phyloP scores from a whole-genome alignment of 2,797 vertebrate species.

The Buceros bicornis region DNA sequence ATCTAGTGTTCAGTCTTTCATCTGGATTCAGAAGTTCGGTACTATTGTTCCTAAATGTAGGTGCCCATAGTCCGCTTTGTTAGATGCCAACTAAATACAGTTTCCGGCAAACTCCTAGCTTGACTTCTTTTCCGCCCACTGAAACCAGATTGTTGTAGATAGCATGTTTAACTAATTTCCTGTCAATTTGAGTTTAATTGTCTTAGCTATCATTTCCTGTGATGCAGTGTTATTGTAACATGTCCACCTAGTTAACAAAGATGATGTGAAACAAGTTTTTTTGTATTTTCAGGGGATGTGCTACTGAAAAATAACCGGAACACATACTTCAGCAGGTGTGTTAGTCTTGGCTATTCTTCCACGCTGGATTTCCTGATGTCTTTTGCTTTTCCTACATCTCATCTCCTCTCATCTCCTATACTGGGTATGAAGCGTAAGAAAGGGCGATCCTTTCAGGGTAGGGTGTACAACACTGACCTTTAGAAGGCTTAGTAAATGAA shows the following conservation, averaged over 20 bases:
- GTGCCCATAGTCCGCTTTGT: background rate
- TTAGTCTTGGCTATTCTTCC: constrained; percentile 75
- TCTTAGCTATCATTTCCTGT: constrained; percentile 14
- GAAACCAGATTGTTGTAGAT: background rate
- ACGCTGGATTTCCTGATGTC: constrained; percentile 61
- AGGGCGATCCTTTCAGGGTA: constrained; percentile 36
- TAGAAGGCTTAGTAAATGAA: constrained; percentile 40
- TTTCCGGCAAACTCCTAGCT: background rate
- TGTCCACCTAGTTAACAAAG: background rate
- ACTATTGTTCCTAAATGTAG: background rate
- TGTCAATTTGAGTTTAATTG: background rate
- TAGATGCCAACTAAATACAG: background rate
- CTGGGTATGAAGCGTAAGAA: constrained; percentile 42
- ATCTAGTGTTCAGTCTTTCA: background rate
- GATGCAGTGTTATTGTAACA: constrained; percentile 16
- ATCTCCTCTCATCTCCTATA: constrained; percentile 50
- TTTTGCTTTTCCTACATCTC: constrained; percentile 55
- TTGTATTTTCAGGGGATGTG: constrained; percentile 38
- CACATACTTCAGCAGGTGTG: constrained; percentile 53
- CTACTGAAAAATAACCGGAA: constrained; percentile 41
- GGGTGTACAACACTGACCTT: constrained; percentile 39
- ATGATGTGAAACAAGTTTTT: constrained; percentile 5
- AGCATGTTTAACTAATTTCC: constrained; percentile 16
- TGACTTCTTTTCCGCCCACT: background rate
- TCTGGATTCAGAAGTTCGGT: background rate